Base-by-base conservation (phyloP, 1,140 invertebrate genomes). In the Neuroterus valhalla region DNA sequence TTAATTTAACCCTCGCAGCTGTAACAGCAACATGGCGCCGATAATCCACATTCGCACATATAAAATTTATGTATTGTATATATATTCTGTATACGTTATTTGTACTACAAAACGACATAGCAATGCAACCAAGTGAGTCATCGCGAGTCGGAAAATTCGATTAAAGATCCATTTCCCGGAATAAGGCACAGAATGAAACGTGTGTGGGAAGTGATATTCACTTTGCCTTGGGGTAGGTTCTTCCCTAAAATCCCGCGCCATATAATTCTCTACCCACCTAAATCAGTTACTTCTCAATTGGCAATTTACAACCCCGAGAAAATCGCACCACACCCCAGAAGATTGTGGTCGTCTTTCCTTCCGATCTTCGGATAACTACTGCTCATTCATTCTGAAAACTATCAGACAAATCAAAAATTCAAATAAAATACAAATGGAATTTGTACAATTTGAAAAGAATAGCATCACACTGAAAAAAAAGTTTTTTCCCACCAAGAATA, bases 231-330 rank as follows among this genome's bases (percentile, higher is more conserved):
- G 69, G 50, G 70, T 77, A 74, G 66, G 70, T 66, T 43, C 74
- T 31, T 21, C 43, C 55, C 52, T 4, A 10, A 55, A 55, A 55
- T 55, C 26, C 23, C 14, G 21, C 52, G 52, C 12, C 21, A 55
- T 26, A 55, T 55, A 43, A 68, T 73, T 73, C 50, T 26, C 14
- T 5, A 50, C n/a, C 71, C 15, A 50, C 77, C 73, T 80, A 78
- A 80, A 80, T 77, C 71, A 75, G 77, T 82, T 80, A 79, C 71
- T 74, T 50, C 55, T 75, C 80, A 79, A 82, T 80, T 82, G 81
- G 72, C 81, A 82, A 82, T 82, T 82, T 82, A 75, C 75, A 76
- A 62, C 71, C 77, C 75, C 73, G 75, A 70, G 75, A 82, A 82
- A 82, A 80, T 82, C 68, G 77, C 71, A 43, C 21, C 46, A n/a